A percentile compares a stretch with the other conserved stretches of the same genome.
Conservation (phyloP, 2,888 invertebrate species). For the Morpho helenor region DNA sequence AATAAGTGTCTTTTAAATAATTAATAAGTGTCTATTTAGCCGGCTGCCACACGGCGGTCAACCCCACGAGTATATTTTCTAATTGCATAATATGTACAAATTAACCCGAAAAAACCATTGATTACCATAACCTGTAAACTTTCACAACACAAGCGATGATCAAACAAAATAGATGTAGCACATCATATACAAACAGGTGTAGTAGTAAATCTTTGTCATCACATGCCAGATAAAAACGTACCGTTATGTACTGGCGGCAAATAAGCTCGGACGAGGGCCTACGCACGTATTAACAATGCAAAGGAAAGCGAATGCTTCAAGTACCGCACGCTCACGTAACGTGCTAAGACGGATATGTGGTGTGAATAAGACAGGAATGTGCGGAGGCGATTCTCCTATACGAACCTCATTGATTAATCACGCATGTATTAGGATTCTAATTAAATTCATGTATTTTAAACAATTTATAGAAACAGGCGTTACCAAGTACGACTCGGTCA, state of each 20-base stretch:
- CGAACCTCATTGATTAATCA: slow-evolving; percentile 19
- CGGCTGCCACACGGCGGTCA: too few relatives aligned
- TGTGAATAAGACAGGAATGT: slow-evolving; percentile 51
- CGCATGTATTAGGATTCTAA: slow-evolving; percentile 8
- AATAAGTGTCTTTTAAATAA: too few relatives aligned
- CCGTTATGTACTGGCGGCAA: slow-evolving; percentile 49
- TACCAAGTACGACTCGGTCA: too few relatives aligned
- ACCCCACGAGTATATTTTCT: neutral
- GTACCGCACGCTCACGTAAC: slow-evolving; percentile 14
- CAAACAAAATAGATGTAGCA: slow-evolving; percentile 48
- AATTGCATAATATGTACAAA: slow-evolving; percentile 4
- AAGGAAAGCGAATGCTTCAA: slow-evolving; percentile 29
- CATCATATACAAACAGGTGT: slow-evolving; percentile 45
- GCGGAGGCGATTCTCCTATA: slow-evolving; percentile 49
- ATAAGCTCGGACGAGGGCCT: slow-evolving; percentile 30
- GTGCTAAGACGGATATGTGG: slow-evolving; percentile 36
- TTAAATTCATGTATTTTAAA: neutral
- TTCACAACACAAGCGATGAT: slow-evolving; percentile 40
- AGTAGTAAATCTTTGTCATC: slow-evolving; percentile 50
- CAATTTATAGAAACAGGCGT: too few relatives aligned
- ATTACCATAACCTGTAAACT: slow-evolving; percentile 33
- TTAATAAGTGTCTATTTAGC: too few relatives aligned
- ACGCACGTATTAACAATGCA: slow-evolving; percentile 32
- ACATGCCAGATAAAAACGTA: slow-evolving; percentile 47
- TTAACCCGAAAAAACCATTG: slow-evolving; percentile 4